Percentiles rank a stretch among this genome's conserved stretches.
phyloP scores from a whole-genome alignment of 2,113 vertebrate genomes.

The Mola mola region DNA sequence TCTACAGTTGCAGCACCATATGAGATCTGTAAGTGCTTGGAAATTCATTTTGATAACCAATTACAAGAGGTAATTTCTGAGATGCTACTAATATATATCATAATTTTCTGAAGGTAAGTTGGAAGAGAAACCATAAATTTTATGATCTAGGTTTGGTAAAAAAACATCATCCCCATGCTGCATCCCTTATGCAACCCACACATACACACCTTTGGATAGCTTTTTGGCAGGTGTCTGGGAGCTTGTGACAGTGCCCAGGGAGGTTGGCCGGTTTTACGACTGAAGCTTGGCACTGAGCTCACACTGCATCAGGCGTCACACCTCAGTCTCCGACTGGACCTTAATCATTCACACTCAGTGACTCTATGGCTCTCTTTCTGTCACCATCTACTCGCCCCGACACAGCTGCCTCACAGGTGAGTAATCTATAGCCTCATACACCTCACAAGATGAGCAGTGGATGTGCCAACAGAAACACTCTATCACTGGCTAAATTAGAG shows the following conservation, averaged over 20 bases:
- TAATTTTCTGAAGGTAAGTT: too few relatives aligned
- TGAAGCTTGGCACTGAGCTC: constrained; percentile 22
- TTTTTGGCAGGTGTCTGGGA: constrained; percentile 19
- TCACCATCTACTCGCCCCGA: constrained; percentile 2
- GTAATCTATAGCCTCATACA: constrained; percentile 4
- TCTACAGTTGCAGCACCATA: too few relatives aligned
- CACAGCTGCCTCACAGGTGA: constrained; percentile 33
- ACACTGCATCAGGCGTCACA: constrained; percentile 32
- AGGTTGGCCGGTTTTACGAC: constrained; percentile 42
- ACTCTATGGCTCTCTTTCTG: constrained; percentile 3
- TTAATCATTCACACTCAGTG: constrained; percentile 33
- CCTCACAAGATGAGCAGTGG: neutral
- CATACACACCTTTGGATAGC: neutral
- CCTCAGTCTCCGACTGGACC: constrained; percentile 32
- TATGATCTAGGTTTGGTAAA: too few relatives aligned
- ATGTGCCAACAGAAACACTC: too few relatives aligned
- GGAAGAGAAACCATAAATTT: too few relatives aligned
- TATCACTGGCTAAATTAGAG: too few relatives aligned
- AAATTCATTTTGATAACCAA: too few relatives aligned
- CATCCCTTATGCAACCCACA: neutral
- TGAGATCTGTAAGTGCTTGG: too few relatives aligned
- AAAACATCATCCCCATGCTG: too few relatives aligned
- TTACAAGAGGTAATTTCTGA: too few relatives aligned
- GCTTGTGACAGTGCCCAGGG: constrained; percentile 32
- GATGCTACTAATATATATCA: too few relatives aligned